Base-by-base conservation (phyloP, 2,113 vertebrate genomes). In the Sebastes fasciatus region DNA sequence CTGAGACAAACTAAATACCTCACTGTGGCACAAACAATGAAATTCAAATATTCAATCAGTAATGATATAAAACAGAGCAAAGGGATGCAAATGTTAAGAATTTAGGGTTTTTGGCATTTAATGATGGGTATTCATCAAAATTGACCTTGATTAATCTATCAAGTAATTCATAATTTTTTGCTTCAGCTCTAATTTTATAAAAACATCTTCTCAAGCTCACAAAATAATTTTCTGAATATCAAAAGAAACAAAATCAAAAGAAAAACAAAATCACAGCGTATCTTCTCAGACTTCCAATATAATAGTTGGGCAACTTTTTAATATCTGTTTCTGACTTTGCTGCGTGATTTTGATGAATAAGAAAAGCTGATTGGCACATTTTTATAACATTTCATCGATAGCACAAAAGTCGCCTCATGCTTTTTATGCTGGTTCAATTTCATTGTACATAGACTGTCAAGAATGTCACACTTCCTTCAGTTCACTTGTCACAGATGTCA, bases 361-460 rank as follows among this genome's bases (percentile, higher is more conserved):
- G 43, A 54, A 65, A 67, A 73, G 51, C 14, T 87, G 77, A 80
- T 75, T 60, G 57, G 58, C 55, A 78, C 57, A 52, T 75, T 62
- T 80, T 77, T 77, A 73, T 52, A 84, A 82, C 69, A 74, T 73
- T 74, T 65, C 57, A 84, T 74, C 81, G 77, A 70, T 75, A 77
- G 73, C 46, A 69, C 67, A 60, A 77, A 75, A 68, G 42, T 40
- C 42, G 23, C 75, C 60, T 73, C 21, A 8, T 42, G 66, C 77
- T 71, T 49, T 77, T 77, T 77, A 58, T 57, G 23, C 73, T 52
- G 68, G 49, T 67, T 77, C 74, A 69, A 40, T 84, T 80, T 80
- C 63, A 74, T 73, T 74, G 67, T 73, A 77, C 62, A 84, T 61
- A 57, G 66, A 43, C 48, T 80, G 77, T 84, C 62, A 55, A 26